These are phyloP conservation scores for Gobius niger DNA, from an alignment of 2,113 vertebrate species.

Conservation along the genomic window DNA sequence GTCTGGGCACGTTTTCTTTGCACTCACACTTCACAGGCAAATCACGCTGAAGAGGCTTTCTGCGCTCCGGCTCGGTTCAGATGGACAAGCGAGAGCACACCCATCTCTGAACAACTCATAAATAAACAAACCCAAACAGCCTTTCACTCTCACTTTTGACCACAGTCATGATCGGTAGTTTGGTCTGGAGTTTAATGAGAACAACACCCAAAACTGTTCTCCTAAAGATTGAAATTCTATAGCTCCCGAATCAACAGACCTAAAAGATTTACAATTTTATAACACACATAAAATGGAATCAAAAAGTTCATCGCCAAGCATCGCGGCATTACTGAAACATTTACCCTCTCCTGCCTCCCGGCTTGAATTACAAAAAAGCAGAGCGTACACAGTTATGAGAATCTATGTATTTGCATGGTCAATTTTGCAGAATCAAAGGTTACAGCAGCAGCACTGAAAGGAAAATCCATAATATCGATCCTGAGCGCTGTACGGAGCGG, in stretches of 20 bases:
- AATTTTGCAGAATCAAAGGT: slow-evolving; percentile 16
- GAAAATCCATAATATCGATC: slow-evolving; percentile 11
- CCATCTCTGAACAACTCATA: no score
- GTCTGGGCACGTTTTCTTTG: no score
- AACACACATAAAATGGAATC: not conserved
- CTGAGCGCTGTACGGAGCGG: not conserved
- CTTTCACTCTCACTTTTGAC: not conserved
- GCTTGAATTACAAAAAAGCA: not conserved
- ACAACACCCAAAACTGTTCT: not conserved
- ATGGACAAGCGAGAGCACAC: no score
- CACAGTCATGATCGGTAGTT: not conserved
- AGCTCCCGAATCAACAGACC: not conserved
- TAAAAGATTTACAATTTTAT: not conserved
- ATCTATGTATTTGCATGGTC: slow-evolving; percentile 14
- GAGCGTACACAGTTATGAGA: not conserved
- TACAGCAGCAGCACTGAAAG: slow-evolving; percentile 8
- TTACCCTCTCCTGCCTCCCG: not conserved
- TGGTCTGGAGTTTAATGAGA: not conserved
- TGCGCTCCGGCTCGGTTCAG: no score
- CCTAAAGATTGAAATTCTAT: not conserved
- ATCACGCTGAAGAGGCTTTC: no score
- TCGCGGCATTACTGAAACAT: not conserved
- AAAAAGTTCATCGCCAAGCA: not conserved
- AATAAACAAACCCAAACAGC: no score
- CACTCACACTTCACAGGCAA: no score